Evolutionary conservation across 2,113 vertebrate species (phyloP).

Genomic region (Coreoperca whiteheadi): DNA sequence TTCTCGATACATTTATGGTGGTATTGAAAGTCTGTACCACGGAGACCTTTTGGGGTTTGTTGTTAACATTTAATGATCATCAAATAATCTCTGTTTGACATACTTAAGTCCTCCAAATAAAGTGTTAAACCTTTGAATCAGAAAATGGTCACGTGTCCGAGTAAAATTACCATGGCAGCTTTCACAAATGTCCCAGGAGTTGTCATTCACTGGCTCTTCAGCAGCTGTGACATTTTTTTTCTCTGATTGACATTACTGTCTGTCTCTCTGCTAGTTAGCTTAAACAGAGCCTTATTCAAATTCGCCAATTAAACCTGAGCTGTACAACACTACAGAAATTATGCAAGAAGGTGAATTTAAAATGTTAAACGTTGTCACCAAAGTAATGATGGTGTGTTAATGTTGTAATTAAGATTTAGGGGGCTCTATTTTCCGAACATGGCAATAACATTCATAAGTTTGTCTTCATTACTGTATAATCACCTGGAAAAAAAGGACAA

Average conservation of each 20-base stretch:
- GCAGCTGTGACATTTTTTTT: slow-evolving; percentile 3
- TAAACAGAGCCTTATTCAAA: background rate
- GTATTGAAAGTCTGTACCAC: background rate
- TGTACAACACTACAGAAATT: too few species aligned
- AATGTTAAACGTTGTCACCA: background rate
- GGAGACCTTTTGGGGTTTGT: background rate
- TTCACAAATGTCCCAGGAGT: slow-evolving; percentile 11
- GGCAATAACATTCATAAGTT: too few species aligned
- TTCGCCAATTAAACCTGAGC: background rate
- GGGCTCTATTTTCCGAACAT: too few species aligned
- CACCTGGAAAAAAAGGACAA: too few species aligned
- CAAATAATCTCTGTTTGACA: background rate
- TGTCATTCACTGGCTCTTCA: slow-evolving; percentile 10
- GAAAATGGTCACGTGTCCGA: background rate
- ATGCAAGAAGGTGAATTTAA: background rate
- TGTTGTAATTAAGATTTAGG: background rate
- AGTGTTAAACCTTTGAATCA: background rate
- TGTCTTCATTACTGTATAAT: too few species aligned
- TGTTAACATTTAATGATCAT: background rate
- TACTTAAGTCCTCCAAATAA: background rate
- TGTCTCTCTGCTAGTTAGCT: background rate
- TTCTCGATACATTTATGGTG: background rate
- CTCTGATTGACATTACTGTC: background rate
- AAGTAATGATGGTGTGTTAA: background rate
- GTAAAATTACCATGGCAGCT: background rate